A percentile compares a stretch with the other conserved stretches of the same genome.
phyloP scores from a whole-genome alignment of 2,113 vertebrate genomes.

The Poicephalus meyeri region DNA sequence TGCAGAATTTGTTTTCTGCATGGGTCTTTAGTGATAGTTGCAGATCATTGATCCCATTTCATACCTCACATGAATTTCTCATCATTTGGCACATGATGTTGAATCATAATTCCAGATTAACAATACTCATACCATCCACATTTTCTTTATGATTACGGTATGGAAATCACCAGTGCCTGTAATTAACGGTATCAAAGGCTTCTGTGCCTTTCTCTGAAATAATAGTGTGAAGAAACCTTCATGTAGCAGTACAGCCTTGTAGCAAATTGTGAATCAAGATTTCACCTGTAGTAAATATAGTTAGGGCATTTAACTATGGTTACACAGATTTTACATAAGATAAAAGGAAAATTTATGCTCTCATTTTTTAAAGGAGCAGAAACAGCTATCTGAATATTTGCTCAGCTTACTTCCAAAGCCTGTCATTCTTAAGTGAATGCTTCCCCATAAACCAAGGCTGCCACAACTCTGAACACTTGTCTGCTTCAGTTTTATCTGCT shows the following conservation, averaged over 20 bases:
- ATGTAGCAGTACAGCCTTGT: background rate
- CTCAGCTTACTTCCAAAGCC: background rate
- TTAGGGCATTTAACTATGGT: background rate
- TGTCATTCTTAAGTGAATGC: background rate
- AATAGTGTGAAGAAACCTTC: background rate
- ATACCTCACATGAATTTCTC: background rate
- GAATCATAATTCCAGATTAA: background rate
- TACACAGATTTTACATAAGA: background rate
- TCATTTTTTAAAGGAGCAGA: background rate
- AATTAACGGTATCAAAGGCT: background rate
- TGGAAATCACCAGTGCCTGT: background rate
- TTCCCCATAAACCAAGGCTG: background rate
- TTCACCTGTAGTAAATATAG: background rate
- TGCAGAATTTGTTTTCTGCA: background rate
- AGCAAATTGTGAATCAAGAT: background rate
- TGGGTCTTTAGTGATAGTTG: background rate
- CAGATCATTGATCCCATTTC: background rate
- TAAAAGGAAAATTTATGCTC: background rate
- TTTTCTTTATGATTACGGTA: background rate
- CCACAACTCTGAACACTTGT: background rate
- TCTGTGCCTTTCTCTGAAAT: background rate
- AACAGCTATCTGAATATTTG: background rate
- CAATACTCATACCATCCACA: background rate
- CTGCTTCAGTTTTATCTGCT: background rate
- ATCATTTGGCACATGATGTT: background rate